A percentile compares a stretch with the other conserved stretches of the same genome.
phyloP scores from a whole-genome alignment of 2,888 invertebrate genomes.

The Congeria kusceri region DNA sequence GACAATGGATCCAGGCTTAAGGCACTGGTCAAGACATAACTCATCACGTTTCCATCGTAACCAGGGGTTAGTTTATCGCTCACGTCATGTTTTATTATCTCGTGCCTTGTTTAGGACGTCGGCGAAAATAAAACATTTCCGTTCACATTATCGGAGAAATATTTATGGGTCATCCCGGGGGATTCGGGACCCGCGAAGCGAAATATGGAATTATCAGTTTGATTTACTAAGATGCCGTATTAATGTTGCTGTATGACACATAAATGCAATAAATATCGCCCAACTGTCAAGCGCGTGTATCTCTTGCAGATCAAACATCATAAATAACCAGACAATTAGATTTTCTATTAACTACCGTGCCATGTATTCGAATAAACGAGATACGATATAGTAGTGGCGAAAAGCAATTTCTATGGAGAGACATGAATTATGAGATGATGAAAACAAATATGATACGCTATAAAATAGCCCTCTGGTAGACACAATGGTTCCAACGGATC shows the following conservation, averaged over 20 bases:
- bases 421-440: constrained; percentile 55
- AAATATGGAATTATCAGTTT: constrained; percentile 63
- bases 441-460: constrained; percentile 46
- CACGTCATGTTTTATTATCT: constrained; percentile 41
- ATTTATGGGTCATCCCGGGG: constrained; percentile 53
- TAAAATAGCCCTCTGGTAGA: constrained; percentile 43
- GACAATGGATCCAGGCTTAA: no score
- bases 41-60: constrained; percentile 4
- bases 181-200: constrained; percentile 32
- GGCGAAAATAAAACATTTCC: constrained; percentile 52
- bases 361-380: constrained; percentile 23
- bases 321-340: constrained; percentile 62
- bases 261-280: constrained; percentile 57
- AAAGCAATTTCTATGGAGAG: constrained; percentile 45
- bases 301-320: constrained; percentile 52
- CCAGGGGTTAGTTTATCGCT: constrained; percentile 1
- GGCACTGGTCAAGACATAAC: no score
- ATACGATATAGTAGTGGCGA: constrained; percentile 21
- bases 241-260: constrained; percentile 62
- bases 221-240: constrained; percentile 61
- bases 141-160: constrained; percentile 45
- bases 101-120: constrained; percentile 43
- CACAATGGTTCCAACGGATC: constrained; percentile 31
- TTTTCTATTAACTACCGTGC: constrained; percentile 58
- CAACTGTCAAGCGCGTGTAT: constrained; percentile 55